Base-by-base conservation (phyloP, 2,888 invertebrate species). In the Phrixothrix hirtus region DNA sequence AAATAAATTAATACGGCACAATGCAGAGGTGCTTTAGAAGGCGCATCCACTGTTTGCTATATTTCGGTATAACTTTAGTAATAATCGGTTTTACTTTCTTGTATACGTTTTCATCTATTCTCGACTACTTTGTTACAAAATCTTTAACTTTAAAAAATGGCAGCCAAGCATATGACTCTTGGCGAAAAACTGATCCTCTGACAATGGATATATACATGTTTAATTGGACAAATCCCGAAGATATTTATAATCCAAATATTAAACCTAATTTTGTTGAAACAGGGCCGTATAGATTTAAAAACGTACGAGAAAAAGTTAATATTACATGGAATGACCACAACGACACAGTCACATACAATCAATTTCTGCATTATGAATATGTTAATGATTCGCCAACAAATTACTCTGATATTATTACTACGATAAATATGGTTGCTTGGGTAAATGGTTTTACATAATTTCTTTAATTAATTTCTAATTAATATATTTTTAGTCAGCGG, bases 301-400 rank as follows among this genome's bases (percentile, higher is more conserved):
- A 90, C 70, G 74, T 79, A 14, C 82, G 84, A 1, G 81, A 84
- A 43, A 89, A 89, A 71, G 83, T 86, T 6, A 83, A 92, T 69
- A 78, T 93, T 1, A 78, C 78, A 0, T 89, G 87, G 81, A 82
- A 88, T 80, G 17, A 35, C 1, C 75, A 83, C 50, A 76, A 83
- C 51, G 89, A 89, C 68, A 77, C 92, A 0, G 83, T 93, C 11
- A 83, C 85, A 7, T 94, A 86, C 74, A 77, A 81, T 11, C 84
- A 86, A 29, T 77, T 79, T 38, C 81, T 86, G 59, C 80, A 77
- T 51, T 94, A 87, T 83, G 80, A 79, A 67, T 92, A 88, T 65
- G 85, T 87, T 60, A 78, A 79, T 1, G 78, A 81, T 9, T 77
- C 78, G 63, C 88, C 88, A 67, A 13, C 26, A 9, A 38, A 38